Conservation (phyloP, 1,140 invertebrate species). For the Aphidius gifuensis region DNA sequence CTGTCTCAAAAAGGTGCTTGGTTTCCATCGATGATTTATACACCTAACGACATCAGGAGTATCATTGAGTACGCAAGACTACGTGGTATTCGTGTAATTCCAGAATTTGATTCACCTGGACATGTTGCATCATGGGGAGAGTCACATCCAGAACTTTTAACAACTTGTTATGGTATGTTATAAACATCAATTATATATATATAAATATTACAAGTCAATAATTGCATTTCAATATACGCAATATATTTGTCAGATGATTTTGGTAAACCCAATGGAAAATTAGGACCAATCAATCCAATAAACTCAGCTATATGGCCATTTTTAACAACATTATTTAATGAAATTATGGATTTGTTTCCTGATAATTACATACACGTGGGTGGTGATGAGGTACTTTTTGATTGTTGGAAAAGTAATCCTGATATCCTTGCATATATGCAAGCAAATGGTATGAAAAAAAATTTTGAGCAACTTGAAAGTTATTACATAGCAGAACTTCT, state of each 20-base stretch:
- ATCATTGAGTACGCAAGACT: slow-evolving; percentile 76
- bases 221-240: no score
- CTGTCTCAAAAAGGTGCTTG: slow-evolving; percentile 73
- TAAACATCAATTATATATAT: not conserved
- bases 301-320: slow-evolving; percentile 65
- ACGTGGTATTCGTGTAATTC: slow-evolving; percentile 82
- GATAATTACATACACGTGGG: slow-evolving; percentile 83
- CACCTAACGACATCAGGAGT: slow-evolving; percentile 60
- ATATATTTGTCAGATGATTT: slow-evolving; percentile 13
- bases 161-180: slow-evolving; percentile 62
- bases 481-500: slow-evolving; percentile 69
- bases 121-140: slow-evolving; percentile 83
- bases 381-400: slow-evolving; percentile 85
- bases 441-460: slow-evolving; percentile 57
- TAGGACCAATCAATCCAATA: slow-evolving; percentile 78
- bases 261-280: slow-evolving; percentile 56
- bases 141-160: slow-evolving; percentile 69
- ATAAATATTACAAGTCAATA: no score
- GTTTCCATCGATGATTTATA: slow-evolving; percentile 69
- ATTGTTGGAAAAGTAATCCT: slow-evolving; percentile 82
- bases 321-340: slow-evolving; percentile 65
- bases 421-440: slow-evolving; percentile 70
- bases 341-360: slow-evolving; percentile 68
- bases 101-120: slow-evolving; percentile 91
- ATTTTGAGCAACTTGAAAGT: slow-evolving; percentile 63